These are phyloP conservation scores for Cyanistes caeruleus DNA, from an alignment of 2,113 vertebrate genomes.

Conservation along the genomic window DNA sequence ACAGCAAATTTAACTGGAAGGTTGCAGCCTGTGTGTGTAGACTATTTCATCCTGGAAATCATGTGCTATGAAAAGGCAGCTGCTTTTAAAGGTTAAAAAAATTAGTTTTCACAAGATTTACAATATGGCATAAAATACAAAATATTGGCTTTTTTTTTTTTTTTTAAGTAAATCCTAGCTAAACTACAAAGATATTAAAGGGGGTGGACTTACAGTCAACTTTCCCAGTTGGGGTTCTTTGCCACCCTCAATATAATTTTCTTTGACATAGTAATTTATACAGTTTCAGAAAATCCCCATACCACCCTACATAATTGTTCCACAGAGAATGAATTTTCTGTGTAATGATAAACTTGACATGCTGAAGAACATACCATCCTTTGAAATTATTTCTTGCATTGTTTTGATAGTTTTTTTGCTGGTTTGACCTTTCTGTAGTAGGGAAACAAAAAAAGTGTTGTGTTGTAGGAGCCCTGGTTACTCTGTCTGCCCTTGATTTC, in stretches of 20 bases:
- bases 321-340: not conserved
- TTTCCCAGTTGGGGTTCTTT: not conserved
- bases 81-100: not conserved
- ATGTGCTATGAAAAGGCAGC: not conserved
- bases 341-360: not conserved
- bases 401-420: not conserved
- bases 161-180: not conserved
- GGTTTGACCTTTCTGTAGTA: not conserved
- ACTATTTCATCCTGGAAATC: not conserved
- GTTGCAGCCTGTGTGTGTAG: not conserved
- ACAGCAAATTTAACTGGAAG: not conserved
- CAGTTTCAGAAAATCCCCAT: not conserved
- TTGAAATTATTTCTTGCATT: not conserved
- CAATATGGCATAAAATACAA: not conserved
- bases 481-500: not conserved
- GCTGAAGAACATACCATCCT: not conserved
- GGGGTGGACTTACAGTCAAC: not conserved
- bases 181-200: not conserved
- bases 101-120: fast-evolving
- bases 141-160: not conserved
- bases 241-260: not conserved
- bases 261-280: not conserved
- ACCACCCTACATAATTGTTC: not conserved
- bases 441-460: not conserved
- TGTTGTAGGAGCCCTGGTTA: not conserved